Conservation (phyloP, 1,140 invertebrate species). For the Calycopis cecrops region DNA sequence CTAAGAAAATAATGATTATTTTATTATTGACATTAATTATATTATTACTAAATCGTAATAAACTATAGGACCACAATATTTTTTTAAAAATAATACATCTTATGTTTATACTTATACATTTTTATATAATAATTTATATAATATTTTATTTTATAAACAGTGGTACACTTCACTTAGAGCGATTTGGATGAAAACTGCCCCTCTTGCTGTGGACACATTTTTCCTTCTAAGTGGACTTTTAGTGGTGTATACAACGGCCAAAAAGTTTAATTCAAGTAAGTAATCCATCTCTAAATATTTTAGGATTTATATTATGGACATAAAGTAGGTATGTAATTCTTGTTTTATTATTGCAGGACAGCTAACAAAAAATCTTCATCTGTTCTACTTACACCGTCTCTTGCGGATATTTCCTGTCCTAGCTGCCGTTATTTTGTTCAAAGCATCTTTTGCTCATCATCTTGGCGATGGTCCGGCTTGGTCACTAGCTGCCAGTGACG, state of each 20-base stretch:
- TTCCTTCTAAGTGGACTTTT: constrained; percentile 76
- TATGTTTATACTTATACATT: no score
- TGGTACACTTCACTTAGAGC: constrained; percentile 37
- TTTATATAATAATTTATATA: no score
- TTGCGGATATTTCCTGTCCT: constrained; percentile 78
- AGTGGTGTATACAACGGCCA: constrained; percentile 73
- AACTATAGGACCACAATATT: no score
- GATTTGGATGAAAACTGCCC: constrained; percentile 50
- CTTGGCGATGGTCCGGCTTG: constrained; percentile 78
- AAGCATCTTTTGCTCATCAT: constrained; percentile 74
- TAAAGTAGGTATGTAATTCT: no score
- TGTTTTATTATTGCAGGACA: constrained; percentile 27
- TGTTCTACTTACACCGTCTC: constrained; percentile 76
- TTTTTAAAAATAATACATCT: no score
- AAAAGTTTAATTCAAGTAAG: constrained; percentile 63
- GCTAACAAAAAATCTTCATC: constrained; percentile 45
- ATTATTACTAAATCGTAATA: no score
- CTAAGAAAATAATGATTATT: no score
- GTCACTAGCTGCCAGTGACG: constrained; percentile 43
- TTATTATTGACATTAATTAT: no score
- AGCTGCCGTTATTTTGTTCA: constrained; percentile 74
- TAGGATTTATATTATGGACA: no score
- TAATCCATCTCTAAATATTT: no score
- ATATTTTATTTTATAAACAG: constrained; percentile 29
- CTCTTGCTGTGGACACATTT: constrained; percentile 76